These are phyloP conservation scores for Caenorhabditis elegans DNA, from an alignment of 1,140 invertebrate genomes.

Conservation along the genomic window DNA sequence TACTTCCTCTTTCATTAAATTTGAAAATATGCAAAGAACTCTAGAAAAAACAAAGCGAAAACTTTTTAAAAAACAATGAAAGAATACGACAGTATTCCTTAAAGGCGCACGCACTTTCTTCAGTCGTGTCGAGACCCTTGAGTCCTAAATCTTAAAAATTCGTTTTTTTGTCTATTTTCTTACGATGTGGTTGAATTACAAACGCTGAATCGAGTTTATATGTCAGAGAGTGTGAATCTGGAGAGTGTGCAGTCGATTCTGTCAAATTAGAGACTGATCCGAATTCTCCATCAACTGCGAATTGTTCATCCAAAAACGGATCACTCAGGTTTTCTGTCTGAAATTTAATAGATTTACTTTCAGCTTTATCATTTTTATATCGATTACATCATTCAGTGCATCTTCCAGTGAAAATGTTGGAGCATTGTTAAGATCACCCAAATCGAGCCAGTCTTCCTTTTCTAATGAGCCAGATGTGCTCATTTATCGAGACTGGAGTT, in stretches of 20 bases:
- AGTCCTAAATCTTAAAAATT: background rate
- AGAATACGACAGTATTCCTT: no score
- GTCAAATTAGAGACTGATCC: background rate
- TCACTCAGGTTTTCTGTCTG: background rate
- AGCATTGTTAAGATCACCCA: background rate
- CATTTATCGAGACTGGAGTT: background rate
- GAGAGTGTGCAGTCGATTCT: background rate
- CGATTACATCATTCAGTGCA: slow-evolving; percentile 24
- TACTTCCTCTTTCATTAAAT: no score
- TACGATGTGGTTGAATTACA: slow-evolving; percentile 17
- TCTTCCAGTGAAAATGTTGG: slow-evolving; percentile 5
- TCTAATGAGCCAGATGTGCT: slow-evolving; percentile 22
- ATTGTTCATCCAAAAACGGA: slow-evolving; percentile 4
- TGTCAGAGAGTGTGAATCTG: background rate
- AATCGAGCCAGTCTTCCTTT: slow-evolving; percentile 30
- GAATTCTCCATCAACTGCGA: background rate
- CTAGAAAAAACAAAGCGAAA: no score
- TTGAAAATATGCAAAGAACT: no score
- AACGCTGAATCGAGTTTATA: slow-evolving; percentile 13
- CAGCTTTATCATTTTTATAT: background rate
- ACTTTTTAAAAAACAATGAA: no score
- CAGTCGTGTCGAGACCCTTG: no score
- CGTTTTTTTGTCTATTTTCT: background rate
- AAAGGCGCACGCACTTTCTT: no score
- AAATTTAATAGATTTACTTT: background rate